Percentiles rank a stretch among this genome's conserved stretches.
These are phyloP conservation scores for Channa striata DNA, from an alignment of 2,797 vertebrate species.

Conservation along the genomic window DNA sequence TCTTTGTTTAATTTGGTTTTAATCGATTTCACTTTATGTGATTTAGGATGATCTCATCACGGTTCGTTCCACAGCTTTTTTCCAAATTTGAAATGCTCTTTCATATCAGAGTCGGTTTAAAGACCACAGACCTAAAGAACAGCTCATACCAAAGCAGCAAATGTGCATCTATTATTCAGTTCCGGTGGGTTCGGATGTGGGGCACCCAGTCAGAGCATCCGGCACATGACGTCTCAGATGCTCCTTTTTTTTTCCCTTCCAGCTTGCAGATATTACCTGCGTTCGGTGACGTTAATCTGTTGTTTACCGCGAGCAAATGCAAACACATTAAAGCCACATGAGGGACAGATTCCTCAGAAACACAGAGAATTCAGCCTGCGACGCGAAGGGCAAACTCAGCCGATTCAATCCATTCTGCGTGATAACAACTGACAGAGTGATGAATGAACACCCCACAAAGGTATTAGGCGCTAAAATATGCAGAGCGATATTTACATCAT, in stretches of 20 bases:
- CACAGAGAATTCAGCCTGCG: constrained; percentile 22
- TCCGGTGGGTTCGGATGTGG: constrained; percentile 1
- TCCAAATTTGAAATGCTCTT: background rate
- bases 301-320: constrained; percentile 47
- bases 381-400: constrained; percentile 65
- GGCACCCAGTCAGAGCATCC: constrained; percentile 3
- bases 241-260: constrained; percentile 11
- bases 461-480: constrained; percentile 61
- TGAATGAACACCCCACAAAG: constrained; percentile 73
- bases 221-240: constrained; percentile 10
- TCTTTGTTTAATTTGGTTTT: no score
- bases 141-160: background rate
- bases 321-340: constrained; percentile 55
- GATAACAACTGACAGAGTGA: constrained; percentile 80
- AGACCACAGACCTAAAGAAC: background rate
- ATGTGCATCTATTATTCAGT: background rate
- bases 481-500: constrained; percentile 73
- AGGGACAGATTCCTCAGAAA: constrained; percentile 34
- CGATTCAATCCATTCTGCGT: constrained; percentile 57
- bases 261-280: constrained; percentile 23
- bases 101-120: background rate
- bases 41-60: no score
- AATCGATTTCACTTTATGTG: no score
- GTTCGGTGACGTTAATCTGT: constrained; percentile 52
- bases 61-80: no score